Percentiles rank a stretch among this genome's conserved stretches.
Conservation (phyloP, 2,888 invertebrate species). For the Caenorhabditis parvicauda region DNA sequence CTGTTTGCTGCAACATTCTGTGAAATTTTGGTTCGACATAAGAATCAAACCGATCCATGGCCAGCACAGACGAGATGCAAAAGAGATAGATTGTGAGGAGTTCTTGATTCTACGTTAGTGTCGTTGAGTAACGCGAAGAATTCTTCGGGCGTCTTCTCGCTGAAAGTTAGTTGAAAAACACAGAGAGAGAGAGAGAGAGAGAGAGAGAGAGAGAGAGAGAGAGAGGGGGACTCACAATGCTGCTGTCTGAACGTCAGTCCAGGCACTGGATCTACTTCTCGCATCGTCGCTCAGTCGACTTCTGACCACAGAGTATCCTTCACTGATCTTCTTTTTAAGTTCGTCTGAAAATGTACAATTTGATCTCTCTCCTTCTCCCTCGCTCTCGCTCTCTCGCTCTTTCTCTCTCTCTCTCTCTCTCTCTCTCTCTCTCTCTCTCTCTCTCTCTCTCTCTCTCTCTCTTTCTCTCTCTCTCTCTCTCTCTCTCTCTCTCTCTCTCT, state of each 20-base stretch:
- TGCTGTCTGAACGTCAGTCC: conserved; percentile 63
- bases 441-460: background rate
- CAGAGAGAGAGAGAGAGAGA: background rate
- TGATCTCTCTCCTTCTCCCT: background rate
- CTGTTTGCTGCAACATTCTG: conserved; percentile 43
- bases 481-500: background rate
- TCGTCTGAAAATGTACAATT: conserved; percentile 62
- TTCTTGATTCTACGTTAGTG: conserved; percentile 31
- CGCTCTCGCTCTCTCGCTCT: background rate
- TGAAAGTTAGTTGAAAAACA: conserved; percentile 19
- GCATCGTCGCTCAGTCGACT: conserved; percentile 65
- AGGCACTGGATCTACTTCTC: conserved; percentile 45
- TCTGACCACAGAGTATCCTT: conserved; percentile 65
- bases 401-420: background rate
- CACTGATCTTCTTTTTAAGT: conserved; percentile 66
- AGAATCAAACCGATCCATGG: conserved; percentile 35
- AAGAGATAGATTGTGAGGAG: conserved; percentile 49
- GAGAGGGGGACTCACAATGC: conserved; percentile 58
- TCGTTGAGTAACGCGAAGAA: conserved; percentile 21
- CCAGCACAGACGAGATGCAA: conserved; percentile 58
- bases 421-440: background rate
- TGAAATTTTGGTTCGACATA: too few relatives aligned
- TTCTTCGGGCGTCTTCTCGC: conserved; percentile 45
- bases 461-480: background rate
- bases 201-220: background rate